Base-by-base conservation (phyloP, 2,888 invertebrate species). In the Drosophila demipolita region DNA sequence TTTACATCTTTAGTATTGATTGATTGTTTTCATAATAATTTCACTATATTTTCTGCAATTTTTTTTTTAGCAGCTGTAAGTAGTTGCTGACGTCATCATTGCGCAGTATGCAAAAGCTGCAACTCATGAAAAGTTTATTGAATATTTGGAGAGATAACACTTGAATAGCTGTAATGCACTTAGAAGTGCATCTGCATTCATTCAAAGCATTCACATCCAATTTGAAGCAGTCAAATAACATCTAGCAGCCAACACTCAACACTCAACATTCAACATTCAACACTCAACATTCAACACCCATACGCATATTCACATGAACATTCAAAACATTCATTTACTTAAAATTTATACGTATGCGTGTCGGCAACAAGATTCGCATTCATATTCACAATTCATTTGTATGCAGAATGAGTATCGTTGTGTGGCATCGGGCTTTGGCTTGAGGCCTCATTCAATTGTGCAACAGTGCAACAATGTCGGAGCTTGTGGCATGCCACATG, bases 391-490 rank as follows among this genome's bases (percentile, higher is more conserved):
- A 66, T 40, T 73, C 78, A 78, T 78, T 78, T 74, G 70, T 78
- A 70, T 78, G 69, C 78, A 70, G 53, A 38, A 45, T 33, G 66
- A 49, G 48, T 42, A 59, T 45, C 49, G 50, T 60, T 52, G 42
- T 60, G 74, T 32, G 61, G 61, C 55, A 58, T 52, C 64, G 79
- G 79, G 71, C 75, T 71, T 78, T 75, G 79, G 71, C 79, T 78
- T 79, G 55, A 67, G 70, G 58, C 66, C 64, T 59, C 73, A 53
- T 66, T 60, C 67, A 65, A 79, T 78, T 75, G 65, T 79, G 78
- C 80, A 78, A 79, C 78, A 67, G 63, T 75, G 65, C 75, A 75
- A 59, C 75, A 72, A 60, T 78, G 75, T 33, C 54, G 42, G 53
- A 73, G 60, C 75, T 62, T 73, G 67, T 63, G 73, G 73, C 73